phyloP scores from a whole-genome alignment of 2,797 vertebrate genomes.

The Onychomys arenicola region DNA sequence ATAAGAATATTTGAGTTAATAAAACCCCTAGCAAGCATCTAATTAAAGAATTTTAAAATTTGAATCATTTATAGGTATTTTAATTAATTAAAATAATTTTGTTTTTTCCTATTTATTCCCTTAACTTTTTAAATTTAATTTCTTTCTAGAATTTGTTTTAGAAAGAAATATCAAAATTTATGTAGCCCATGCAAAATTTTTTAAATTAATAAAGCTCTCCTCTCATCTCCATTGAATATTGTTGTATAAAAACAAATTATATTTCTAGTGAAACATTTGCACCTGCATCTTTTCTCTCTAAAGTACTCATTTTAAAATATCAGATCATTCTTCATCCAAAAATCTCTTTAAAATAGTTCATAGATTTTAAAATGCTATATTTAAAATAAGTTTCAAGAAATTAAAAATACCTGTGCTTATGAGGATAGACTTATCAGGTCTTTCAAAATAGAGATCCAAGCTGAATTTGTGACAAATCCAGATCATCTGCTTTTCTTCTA shows the following conservation, averaged over 20 bases:
- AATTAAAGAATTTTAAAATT: not conserved
- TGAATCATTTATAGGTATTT: not conserved
- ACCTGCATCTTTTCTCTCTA: not conserved
- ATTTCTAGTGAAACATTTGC: not conserved
- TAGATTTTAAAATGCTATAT: not conserved
- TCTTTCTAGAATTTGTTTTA: not conserved
- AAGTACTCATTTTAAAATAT: not conserved
- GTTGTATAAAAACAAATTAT: not conserved
- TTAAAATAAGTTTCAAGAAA: not conserved
- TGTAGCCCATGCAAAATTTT: not conserved
- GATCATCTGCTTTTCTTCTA: not conserved
- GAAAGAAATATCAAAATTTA: not conserved
- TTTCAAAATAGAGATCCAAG: not conserved
- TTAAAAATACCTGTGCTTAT: not conserved
- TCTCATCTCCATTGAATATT: not conserved
- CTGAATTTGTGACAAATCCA: not conserved
- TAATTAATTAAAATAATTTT: not conserved
- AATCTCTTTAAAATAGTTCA: not conserved
- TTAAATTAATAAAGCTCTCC: not conserved
- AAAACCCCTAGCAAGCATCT: not conserved
- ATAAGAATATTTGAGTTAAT: not conserved
- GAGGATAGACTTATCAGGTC: not conserved
- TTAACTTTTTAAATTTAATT: not conserved
- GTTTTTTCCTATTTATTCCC: not conserved
- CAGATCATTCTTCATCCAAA: not conserved